Percentiles rank a stretch among this genome's conserved stretches.
These are phyloP conservation scores for Hirtodrosophila confusa DNA, from an alignment of 2,888 invertebrate species.

Conservation along the genomic window DNA sequence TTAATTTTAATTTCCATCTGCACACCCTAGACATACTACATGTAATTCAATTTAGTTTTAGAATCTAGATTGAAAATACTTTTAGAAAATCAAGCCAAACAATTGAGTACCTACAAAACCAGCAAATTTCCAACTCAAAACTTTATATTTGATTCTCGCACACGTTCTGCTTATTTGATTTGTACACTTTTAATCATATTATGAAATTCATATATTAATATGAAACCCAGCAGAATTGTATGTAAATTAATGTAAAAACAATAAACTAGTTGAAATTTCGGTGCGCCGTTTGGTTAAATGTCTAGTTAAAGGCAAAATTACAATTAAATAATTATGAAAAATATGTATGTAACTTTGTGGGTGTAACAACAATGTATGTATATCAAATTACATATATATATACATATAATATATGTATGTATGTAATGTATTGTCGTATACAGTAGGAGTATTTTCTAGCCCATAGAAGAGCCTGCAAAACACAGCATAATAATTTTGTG, in stretches of 20 bases:
- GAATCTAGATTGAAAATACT: slow-evolving; percentile 12
- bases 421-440: slow-evolving; percentile 16
- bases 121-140: background rate
- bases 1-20: slow-evolving; percentile 24
- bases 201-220: slow-evolving; percentile 13
- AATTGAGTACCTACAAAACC: slow-evolving; percentile 10
- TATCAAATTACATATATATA: slow-evolving; percentile 7
- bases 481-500: slow-evolving; percentile 66
- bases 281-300: slow-evolving; percentile 7
- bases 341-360: slow-evolving; percentile 43
- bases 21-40: background rate
- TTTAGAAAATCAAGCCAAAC: slow-evolving; percentile 18
- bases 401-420: slow-evolving; percentile 4
- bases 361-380: slow-evolving; percentile 23
- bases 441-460: slow-evolving; percentile 30
- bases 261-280: slow-evolving; percentile 19
- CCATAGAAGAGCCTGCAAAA: slow-evolving; percentile 18
- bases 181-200: too few species aligned
- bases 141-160: too few species aligned
- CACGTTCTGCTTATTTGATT: too few species aligned
- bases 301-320: slow-evolving; percentile 11
- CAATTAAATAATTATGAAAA: slow-evolving; percentile 45
- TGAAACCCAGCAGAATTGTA: slow-evolving; percentile 21
- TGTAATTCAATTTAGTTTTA: slow-evolving; percentile 2
- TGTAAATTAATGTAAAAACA: slow-evolving; percentile 35